Base-by-base conservation (phyloP, 2,888 invertebrate genomes). In the Leptopilina drosophilae region DNA sequence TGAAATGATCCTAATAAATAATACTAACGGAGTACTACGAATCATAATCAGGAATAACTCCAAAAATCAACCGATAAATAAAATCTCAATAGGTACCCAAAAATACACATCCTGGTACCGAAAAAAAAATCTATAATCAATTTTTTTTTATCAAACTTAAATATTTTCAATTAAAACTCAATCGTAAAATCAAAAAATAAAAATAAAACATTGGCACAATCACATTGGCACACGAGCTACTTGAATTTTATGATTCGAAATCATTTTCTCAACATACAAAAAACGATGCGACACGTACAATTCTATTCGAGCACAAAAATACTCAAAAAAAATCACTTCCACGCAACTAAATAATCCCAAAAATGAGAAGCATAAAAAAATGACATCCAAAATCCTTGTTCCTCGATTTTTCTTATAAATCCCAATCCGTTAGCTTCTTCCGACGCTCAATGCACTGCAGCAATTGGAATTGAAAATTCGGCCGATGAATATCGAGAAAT, bases 281-380 rank as follows among this genome's bases (percentile, higher is more conserved):
- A 87, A 87, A 88, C 86, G 87, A 88, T 88, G 85, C 86, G 88
- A 89, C 89, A 90, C 88, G 86, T 88, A 87, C 88, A 89, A 33
- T 87, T 84, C 75, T 83, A 88, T 86, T 88, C 83, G 85, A 85
- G 84, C 83, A 89, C 89, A 89, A 83, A 20, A 83, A 87, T 85
- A 89, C 85, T 87, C 84, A 83, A 87, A 42, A 83, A 87, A 42
- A 77, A 87, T 78, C 81, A 83, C 84, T 85, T 75, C 82, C 83
- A 87, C 84, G 88, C 78, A 80, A 83, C 79, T 80, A 77, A 42
- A 49, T 81, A 33, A 33, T 33, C 33, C 84, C 80, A 75, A 64
- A 77, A 64, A 80, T 56, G 82, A 81, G 79, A 20, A 78, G 33
- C 5, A 33, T 4, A 33, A 33, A 33, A 33, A 78, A 83, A 82